Evolutionary conservation across 2,888 invertebrate species (phyloP).

Genomic region (Junonia oenone): DNA sequence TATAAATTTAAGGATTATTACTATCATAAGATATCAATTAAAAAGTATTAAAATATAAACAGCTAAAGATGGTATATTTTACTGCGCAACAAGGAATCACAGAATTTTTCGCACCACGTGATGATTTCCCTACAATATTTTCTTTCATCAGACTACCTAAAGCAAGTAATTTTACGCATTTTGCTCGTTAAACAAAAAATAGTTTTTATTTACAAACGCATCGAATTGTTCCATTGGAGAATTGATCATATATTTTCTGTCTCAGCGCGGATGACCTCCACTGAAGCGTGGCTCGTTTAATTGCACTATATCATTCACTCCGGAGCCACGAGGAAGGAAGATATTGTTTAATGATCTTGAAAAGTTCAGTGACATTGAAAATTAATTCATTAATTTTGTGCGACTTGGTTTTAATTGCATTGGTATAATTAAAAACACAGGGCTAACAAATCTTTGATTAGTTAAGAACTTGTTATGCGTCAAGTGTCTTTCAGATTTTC

Average conservation of each 20-base stretch:
- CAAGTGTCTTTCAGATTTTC: too few species aligned
- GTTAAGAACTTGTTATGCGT: too few species aligned
- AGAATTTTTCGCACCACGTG: too few species aligned
- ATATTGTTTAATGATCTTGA: background rate
- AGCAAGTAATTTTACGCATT: background rate
- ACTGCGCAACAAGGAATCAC: too few species aligned
- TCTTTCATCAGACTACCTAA: background rate
- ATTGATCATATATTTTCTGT: background rate
- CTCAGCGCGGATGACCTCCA: conserved; percentile 2
- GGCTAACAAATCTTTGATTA: too few species aligned
- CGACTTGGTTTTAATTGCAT: background rate
- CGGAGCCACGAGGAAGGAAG: background rate
- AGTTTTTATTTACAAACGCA: background rate
- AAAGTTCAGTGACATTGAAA: background rate
- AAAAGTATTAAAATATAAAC: too few species aligned
- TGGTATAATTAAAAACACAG: too few species aligned
- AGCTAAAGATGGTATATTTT: too few species aligned
- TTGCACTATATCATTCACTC: background rate
- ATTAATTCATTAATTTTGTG: background rate
- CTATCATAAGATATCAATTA: too few species aligned
- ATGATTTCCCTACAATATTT: too few species aligned
- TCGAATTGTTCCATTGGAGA: background rate
- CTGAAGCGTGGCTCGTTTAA: conserved; percentile 3
- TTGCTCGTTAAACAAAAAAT: background rate
- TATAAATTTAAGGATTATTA: too few species aligned